Evolutionary conservation across 2,888 invertebrate genomes (phyloP).

Genomic region (Brachylomia viminalis): DNA sequence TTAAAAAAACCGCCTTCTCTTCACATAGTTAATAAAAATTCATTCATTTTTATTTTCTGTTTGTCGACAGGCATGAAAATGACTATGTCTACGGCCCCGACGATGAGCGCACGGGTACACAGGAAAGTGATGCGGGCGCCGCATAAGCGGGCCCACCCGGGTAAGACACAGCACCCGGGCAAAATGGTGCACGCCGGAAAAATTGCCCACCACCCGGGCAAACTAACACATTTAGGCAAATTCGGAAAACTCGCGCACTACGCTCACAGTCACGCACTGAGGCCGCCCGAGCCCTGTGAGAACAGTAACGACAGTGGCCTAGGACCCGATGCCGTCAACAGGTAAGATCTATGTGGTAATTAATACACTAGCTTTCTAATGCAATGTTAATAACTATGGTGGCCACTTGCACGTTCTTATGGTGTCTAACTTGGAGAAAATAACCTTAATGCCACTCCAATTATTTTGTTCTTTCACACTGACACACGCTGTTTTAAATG

Average conservation of each 20-base stretch:
- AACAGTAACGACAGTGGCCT: constrained; percentile 97
- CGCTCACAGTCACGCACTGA: constrained; percentile 86
- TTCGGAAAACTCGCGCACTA: constrained; percentile 84
- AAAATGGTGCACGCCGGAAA: constrained; percentile 85
- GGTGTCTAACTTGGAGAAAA: constrained; percentile 10
- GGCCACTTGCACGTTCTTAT: constrained; percentile 21
- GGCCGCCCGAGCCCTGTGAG: constrained; percentile 92
- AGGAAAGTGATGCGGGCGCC: constrained; percentile 92
- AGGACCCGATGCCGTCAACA: constrained; percentile 93
- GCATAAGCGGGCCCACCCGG: constrained; percentile 90
- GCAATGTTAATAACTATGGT: constrained; percentile 35
- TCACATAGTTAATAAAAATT: constrained; percentile 63
- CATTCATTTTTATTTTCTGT: constrained; percentile 74
- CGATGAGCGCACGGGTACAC: constrained; percentile 92
- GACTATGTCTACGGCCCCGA: constrained; percentile 93
- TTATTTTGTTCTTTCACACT: constrained; percentile 25
- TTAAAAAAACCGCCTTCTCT: constrained; percentile 34
- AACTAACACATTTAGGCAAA: constrained; percentile 81
- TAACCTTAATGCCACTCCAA: constrained; percentile 4
- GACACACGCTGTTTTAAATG: constrained; percentile 33
- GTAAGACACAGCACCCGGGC: constrained; percentile 85
- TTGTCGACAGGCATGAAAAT: constrained; percentile 92
- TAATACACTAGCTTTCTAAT: constrained; percentile 53
- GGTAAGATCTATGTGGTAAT: constrained; percentile 74
- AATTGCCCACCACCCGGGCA: constrained; percentile 77